Base-by-base conservation (phyloP, 2,888 invertebrate genomes). In the Archips xylosteana region DNA sequence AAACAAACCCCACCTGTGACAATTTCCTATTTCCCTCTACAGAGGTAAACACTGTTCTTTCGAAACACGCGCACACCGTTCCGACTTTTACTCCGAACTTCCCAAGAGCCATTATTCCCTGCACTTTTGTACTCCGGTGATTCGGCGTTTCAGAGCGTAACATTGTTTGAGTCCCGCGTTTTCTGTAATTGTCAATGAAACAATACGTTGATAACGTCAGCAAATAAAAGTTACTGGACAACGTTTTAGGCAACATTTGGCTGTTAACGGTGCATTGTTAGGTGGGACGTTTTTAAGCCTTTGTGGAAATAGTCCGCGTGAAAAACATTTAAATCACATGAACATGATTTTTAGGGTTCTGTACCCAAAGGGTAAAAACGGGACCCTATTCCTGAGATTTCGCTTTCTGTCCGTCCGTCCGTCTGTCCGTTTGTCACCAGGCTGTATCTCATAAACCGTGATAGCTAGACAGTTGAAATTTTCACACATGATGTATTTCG, bases 181-280 rank as follows among this genome's bases (percentile, higher is more conserved):
- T 75, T 66, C 77, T 49, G 78, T 83, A 84, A 86, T 85, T 83
- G 84, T 84, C 82, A 79, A 75, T 75, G 78, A 78, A 84, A 84
- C 82, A 86, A 84, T 82, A 76, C 74, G 45, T 75, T 78, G 82
- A 80, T 81, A 81, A 80, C 81, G 71, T 75, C 69, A 34, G 74
- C 54, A 73, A 78, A 78, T 76, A 78, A 76, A 80, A 78, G 75
- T 75, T 78, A 67, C 67, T n/a, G 75, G 61, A 62, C 57, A 12
- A 32, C 32, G 63, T 42, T 70, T 63, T 15, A 63, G 63, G 73
- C 68, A 60, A 61, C 62, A 75, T 71, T 71, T 73, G 71, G 45
- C 70, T 73, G 72, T 66, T 51, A 63, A 69, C 47, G 72, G 75
- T 60, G 15, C 60, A 65, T 65, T 51, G 36, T 49, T 39, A n/a